Percentiles rank a stretch among this genome's conserved stretches.
phyloP scores from a whole-genome alignment of 2,113 vertebrate species.

The Globicephala melas region DNA sequence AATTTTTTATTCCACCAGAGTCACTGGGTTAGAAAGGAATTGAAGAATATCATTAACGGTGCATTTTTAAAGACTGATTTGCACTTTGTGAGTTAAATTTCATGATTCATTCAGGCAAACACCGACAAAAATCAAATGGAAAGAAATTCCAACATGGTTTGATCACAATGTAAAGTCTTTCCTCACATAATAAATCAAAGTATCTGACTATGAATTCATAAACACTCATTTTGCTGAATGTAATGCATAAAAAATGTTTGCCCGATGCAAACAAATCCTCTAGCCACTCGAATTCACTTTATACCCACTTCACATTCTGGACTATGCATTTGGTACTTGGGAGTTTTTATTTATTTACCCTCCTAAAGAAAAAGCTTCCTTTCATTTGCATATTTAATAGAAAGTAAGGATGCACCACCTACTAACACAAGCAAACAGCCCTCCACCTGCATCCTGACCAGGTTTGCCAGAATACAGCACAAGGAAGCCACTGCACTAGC shows the following conservation, averaged over 20 bases:
- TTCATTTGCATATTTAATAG: neutral
- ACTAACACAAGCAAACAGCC: fast-evolving
- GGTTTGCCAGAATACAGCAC: neutral
- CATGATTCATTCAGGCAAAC: constrained; percentile 58
- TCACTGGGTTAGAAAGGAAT: constrained; percentile 32
- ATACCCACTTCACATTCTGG: neutral
- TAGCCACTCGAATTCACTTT: neutral
- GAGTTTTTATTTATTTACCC: neutral
- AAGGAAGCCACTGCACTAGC: neutral
- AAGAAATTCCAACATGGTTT: constrained; percentile 45
- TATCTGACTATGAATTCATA: constrained; percentile 41
- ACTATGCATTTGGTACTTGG: neutral
- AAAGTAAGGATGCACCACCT: neutral
- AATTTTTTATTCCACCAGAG: neutral
- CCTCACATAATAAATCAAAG: constrained; percentile 44
- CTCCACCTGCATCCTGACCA: neutral
- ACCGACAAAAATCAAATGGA: constrained; percentile 76
- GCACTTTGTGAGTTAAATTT: constrained; percentile 49
- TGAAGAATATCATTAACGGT: constrained; percentile 10
- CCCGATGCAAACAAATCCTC: neutral
- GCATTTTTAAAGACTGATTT: constrained; percentile 26
- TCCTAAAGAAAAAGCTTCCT: constrained; percentile 38
- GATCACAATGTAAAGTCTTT: constrained; percentile 16
- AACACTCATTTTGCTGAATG: constrained; percentile 34
- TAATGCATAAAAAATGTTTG: neutral